Base-by-base conservation (phyloP, 2,888 invertebrate genomes). In the Himalopsyche tibetana region DNA sequence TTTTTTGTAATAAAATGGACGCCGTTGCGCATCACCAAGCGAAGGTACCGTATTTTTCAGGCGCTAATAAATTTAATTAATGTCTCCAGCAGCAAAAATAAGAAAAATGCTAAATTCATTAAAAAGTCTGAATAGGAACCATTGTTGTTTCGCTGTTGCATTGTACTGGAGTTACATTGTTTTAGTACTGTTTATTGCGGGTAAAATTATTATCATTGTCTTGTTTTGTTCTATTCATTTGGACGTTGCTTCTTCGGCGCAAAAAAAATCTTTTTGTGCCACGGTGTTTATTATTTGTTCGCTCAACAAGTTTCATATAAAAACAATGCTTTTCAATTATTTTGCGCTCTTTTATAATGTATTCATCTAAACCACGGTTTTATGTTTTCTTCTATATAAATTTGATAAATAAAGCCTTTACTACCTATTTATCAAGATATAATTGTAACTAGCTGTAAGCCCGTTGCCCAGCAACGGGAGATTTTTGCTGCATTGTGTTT, bases 101-200 rank as follows among this genome's bases (percentile, higher is more conserved):
- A 74, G 74, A 74, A 74, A 74, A 74, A 74, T 36, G 38, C 36
- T 74, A 28, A 74, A 74, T 74, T 74, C 74, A 36, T 74, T 74
- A 74, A 38, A 11, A 38, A 74, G 9, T 36, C 74, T 74, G 69
- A 74, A 74, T 74, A 38, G 19, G n/a, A 28, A 36, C 36, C 38
- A 74, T 74, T 36, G 74, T 74, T 74, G 74, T 38, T 1, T 12
- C 12, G 74, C 63, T 2, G 11, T 5, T 74, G 36, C 74, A 74
- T 28, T 74, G 74, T 36, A 74, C 74, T 36, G 38, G 38, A 74
- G 15, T 74, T 74, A 74, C 74, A 74, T 74, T 74, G 74, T 74
- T 74, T 74, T 38, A 74, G 36, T 12, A 38, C 74, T 38, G 69
- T 56, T 74, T 74, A 74, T 74, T 74, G 74, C 38, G 38, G 38